Percentiles rank a stretch among this genome's conserved stretches.
phyloP scores from a whole-genome alignment of 1,140 invertebrate species.

The Schlechtendalia chinensis region DNA sequence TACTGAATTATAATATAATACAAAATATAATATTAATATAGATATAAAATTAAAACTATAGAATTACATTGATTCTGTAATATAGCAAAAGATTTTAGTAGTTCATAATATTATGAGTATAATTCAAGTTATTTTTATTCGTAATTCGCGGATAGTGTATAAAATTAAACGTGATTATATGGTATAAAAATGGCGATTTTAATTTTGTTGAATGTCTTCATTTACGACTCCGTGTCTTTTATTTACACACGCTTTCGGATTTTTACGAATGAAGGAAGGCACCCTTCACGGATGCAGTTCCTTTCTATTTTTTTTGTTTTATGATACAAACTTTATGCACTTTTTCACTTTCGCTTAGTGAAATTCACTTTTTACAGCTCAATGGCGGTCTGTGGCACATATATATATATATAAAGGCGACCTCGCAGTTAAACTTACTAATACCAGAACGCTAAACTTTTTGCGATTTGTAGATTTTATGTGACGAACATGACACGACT shows the following conservation, averaged over 20 bases:
- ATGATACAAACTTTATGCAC: slow-evolving; percentile 29
- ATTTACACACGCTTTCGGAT: slow-evolving; percentile 28
- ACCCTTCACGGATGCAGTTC: slow-evolving; percentile 22
- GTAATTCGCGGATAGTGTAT: not conserved
- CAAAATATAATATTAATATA: too few species aligned
- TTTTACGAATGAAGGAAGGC: slow-evolving; percentile 37
- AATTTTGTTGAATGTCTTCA: not conserved
- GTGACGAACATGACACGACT: not conserved
- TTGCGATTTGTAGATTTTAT: slow-evolving; percentile 31
- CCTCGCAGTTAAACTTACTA: not conserved
- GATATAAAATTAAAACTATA: not conserved
- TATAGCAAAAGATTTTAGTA: too few species aligned
- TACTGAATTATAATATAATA: too few species aligned
- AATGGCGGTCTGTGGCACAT: slow-evolving; percentile 22
- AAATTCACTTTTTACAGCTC: slow-evolving; percentile 24
- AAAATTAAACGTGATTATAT: slow-evolving; percentile 11
- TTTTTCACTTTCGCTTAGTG: not conserved
- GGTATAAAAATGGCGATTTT: not conserved
- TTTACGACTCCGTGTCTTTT: slow-evolving; percentile 33
- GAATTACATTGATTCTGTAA: not conserved
- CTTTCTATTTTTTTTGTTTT: slow-evolving; percentile 10
- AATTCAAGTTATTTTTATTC: too few species aligned
- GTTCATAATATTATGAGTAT: too few species aligned
- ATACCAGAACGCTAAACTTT: slow-evolving; percentile 6
- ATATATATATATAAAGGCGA: slow-evolving; percentile 5